These are phyloP conservation scores for Aegypius monachus DNA, from an alignment of 2,113 vertebrate species.

Conservation along the genomic window DNA sequence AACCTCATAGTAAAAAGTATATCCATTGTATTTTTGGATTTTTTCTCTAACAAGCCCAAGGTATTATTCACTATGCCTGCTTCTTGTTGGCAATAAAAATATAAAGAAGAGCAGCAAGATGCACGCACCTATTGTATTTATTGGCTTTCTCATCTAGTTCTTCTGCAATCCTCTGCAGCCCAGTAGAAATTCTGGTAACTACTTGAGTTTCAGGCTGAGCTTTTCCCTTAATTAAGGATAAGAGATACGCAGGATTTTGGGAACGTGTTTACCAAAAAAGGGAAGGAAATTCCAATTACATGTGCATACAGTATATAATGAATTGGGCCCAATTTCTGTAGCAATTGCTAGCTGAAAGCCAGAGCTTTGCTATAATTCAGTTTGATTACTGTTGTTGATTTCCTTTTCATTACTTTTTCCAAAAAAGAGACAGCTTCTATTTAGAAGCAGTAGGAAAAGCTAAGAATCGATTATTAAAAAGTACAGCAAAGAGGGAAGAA, in stretches of 20 bases:
- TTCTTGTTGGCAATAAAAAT: background rate
- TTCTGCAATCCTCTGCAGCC: background rate
- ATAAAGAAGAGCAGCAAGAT: background rate
- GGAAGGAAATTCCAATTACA: background rate
- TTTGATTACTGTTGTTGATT: slow-evolving; percentile 12
- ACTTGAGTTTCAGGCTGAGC: background rate
- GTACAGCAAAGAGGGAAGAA: background rate
- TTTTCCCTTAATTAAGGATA: slow-evolving; percentile 40
- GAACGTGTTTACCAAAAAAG: slow-evolving; percentile 4
- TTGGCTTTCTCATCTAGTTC: background rate
- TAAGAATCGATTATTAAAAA: slow-evolving; percentile 7
- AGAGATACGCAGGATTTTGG: background rate
- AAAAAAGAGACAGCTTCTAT: background rate
- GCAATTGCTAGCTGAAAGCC: background rate
- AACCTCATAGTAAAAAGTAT: background rate
- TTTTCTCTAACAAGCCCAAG: background rate
- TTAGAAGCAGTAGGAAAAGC: background rate
- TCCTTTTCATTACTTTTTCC: background rate
- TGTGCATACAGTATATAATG: background rate
- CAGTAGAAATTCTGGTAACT: slow-evolving; percentile 16
- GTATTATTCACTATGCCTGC: background rate
- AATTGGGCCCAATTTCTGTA: slow-evolving; percentile 24
- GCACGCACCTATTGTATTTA: background rate
- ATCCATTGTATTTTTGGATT: background rate
- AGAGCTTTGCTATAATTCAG: background rate